Conservation (phyloP, 2,797 vertebrate species). For the Notoglanidium macrostoma region DNA sequence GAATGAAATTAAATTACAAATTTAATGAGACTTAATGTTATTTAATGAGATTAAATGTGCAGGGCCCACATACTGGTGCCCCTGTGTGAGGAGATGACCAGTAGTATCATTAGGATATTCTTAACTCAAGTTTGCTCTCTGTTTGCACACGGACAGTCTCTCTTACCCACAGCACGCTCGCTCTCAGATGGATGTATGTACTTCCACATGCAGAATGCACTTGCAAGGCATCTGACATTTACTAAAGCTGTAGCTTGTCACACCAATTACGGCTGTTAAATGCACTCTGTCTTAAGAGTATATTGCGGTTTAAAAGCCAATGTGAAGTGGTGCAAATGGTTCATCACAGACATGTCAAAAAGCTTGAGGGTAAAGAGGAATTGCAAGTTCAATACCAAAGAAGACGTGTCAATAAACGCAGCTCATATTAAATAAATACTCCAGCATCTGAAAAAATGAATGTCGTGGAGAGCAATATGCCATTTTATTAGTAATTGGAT, state of each 20-base stretch:
- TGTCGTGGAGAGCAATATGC: not conserved
- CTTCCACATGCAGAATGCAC: not conserved
- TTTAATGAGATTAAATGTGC: not conserved
- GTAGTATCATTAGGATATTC: not conserved
- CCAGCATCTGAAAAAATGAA: not conserved
- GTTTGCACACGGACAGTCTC: not conserved
- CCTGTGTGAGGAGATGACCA: not conserved
- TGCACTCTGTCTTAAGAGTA: not conserved
- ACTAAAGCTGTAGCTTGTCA: slow-evolving; percentile 1
- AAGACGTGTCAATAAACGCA: not conserved
- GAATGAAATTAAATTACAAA: not conserved
- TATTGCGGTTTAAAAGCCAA: not conserved
- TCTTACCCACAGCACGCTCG: not conserved
- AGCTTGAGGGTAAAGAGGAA: not conserved
- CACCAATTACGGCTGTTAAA: not conserved
- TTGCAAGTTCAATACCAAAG: not conserved
- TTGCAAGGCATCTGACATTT: not conserved
- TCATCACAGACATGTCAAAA: not conserved
- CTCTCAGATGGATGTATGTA: not conserved
- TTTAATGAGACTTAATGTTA: not conserved
- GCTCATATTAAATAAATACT: not conserved
- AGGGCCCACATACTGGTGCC: not conserved
- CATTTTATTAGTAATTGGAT: not conserved
- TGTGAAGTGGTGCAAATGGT: not conserved
- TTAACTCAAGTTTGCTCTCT: not conserved